Conservation (phyloP, 2,888 invertebrate species). For the Pteria penguin region DNA sequence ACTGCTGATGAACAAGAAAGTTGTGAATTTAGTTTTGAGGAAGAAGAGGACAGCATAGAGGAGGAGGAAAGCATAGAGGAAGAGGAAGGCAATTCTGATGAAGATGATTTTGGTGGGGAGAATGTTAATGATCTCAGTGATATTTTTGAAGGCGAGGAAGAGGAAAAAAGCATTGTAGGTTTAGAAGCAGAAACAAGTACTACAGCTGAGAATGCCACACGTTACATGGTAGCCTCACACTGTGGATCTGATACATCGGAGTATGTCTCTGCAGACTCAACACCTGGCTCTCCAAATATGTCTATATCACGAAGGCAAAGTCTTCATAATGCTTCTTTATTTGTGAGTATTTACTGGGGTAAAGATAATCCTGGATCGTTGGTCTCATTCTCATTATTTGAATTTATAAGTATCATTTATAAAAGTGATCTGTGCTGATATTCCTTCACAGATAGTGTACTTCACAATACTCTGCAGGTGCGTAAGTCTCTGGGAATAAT, state of each 20-base stretch:
- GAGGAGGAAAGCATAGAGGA: constrained; percentile 22
- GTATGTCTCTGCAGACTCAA: constrained; percentile 18
- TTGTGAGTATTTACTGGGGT: no score
- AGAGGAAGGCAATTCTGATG: constrained; percentile 18
- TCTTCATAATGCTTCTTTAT: constrained; percentile 23
- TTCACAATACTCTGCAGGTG: no score
- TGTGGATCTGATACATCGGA: not conserved
- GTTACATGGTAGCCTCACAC: constrained; percentile 4
- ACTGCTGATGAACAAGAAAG: not conserved
- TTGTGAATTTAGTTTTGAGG: constrained; percentile 6
- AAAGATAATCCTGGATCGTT: no score
- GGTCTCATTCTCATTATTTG: no score
- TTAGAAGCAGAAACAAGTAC: constrained; percentile 14
- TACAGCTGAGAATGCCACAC: not conserved
- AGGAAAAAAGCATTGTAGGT: constrained; percentile 30
- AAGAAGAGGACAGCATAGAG: constrained; percentile 8
- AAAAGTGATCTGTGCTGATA: no score
- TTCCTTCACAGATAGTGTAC: no score
- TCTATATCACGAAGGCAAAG: constrained; percentile 1
- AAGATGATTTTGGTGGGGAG: constrained; percentile 13
- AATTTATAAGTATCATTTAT: no score
- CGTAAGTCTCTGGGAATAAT: no score
- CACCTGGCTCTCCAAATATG: not conserved
- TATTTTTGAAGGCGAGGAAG: constrained; percentile 38
- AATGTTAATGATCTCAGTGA: constrained; percentile 36